Conservation (phyloP, 2,113 vertebrate genomes). For the Erythrolamprus reginae region DNA sequence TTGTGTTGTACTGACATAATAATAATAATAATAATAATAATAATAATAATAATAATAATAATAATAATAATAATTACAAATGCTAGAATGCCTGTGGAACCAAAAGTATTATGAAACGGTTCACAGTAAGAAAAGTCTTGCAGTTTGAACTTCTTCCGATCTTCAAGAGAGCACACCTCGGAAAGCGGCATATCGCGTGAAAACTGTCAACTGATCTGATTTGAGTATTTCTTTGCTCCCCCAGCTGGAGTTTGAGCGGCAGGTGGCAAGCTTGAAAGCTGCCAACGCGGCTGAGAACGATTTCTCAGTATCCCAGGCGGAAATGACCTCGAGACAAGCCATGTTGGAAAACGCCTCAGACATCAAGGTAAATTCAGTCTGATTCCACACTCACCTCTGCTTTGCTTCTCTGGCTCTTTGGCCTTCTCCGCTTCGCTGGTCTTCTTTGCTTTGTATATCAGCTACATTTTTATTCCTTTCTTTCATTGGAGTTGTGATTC, state of each 20-base stretch:
- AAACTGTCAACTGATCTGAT: neutral
- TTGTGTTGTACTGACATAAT: no score
- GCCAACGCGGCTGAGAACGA: conserved; percentile 81
- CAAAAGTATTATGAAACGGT: neutral
- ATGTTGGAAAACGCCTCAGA: conserved; percentile 92
- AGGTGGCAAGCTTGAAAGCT: conserved; percentile 78
- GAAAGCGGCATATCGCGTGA: neutral
- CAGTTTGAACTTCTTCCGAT: neutral
- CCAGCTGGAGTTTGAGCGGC: conserved; percentile 84
- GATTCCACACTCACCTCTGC: accelerated
- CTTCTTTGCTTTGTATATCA: neutral
- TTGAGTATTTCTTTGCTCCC: neutral
- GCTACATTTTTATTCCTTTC: neutral
- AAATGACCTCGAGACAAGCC: conserved; percentile 87
- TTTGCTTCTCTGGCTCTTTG: neutral
- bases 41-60: no score
- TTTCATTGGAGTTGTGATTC: neutral
- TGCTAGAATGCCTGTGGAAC: neutral
- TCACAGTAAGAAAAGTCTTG: neutral
- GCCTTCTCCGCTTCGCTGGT: neutral
- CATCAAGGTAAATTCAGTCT: conserved; percentile 75
- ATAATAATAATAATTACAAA: no score
- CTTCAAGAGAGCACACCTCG: neutral
- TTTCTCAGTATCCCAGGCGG: conserved; percentile 88
- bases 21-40: no score